phyloP scores from a whole-genome alignment of 2,797 vertebrate genomes.

The Podargus strigoides region DNA sequence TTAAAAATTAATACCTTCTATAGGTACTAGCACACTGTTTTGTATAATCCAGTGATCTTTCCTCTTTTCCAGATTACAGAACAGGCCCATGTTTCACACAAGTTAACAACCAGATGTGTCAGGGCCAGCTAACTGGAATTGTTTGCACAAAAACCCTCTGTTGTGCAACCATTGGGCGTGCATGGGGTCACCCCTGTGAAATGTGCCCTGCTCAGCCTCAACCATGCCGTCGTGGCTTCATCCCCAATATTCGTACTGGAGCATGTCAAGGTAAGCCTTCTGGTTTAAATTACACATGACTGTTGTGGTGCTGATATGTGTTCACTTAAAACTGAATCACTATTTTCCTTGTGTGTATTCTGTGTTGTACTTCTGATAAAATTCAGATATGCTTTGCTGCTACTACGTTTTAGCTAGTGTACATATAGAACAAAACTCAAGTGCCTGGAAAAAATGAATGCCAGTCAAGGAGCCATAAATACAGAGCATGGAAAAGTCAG shows the following conservation, averaged over 20 bases:
- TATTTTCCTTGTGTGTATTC: neutral
- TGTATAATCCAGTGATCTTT: neutral
- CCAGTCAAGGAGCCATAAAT: neutral
- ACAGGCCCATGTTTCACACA: slow-evolving; percentile 80
- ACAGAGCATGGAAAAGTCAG: neutral
- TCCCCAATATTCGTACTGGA: slow-evolving; percentile 77
- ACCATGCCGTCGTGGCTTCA: slow-evolving; percentile 77
- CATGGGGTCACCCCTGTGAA: slow-evolving; percentile 80
- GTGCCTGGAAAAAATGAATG: neutral
- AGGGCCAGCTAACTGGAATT: slow-evolving; percentile 76
- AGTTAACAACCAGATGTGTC: slow-evolving; percentile 76
- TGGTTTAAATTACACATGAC: neutral
- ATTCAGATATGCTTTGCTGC: neutral
- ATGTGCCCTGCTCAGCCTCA: slow-evolving; percentile 76
- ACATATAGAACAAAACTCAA: neutral
- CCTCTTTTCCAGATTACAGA: slow-evolving; percentile 72
- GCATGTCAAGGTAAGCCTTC: slow-evolving; percentile 76
- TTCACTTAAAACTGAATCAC: neutral
- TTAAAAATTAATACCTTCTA: fast-evolving
- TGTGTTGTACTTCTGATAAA: neutral
- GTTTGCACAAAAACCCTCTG: slow-evolving; percentile 80
- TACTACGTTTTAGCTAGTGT: neutral
- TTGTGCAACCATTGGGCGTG: slow-evolving; percentile 77
- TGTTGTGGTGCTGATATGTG: neutral
- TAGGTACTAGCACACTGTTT: neutral